Evolutionary conservation across 2,797 vertebrate species (phyloP).

Genomic region (Ibycter americanus): DNA sequence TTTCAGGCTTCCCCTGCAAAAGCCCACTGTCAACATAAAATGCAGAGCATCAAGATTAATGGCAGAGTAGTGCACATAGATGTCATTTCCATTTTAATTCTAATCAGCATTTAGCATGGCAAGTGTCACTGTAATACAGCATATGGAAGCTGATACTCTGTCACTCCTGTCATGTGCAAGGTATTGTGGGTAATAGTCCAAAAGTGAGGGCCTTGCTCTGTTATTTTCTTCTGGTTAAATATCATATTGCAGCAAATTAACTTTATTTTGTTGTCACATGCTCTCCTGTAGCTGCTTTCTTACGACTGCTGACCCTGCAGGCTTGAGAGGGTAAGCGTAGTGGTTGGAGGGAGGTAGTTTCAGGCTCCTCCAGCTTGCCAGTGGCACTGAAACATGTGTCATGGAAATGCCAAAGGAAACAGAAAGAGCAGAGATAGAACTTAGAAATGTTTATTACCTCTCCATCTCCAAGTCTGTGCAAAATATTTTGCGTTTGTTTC

Average conservation of each 20-base stretch:
- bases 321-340: background rate
- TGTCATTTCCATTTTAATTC: conserved; percentile 68
- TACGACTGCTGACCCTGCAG: background rate
- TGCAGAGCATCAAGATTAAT: conserved; percentile 45
- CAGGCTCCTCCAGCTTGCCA: background rate
- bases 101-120: conserved; percentile 44
- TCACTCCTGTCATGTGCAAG: conserved; percentile 25
- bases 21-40: conserved; percentile 47
- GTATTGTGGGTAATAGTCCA: conserved; percentile 33
- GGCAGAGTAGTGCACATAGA: conserved; percentile 51
- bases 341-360: background rate
- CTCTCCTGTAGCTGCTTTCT: background rate
- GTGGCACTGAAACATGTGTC: background rate
- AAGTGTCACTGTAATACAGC: conserved; percentile 58
- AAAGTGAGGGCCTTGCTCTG: background rate
- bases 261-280: conserved; percentile 43
- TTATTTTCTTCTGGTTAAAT: conserved; percentile 46
- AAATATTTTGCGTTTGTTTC: background rate
- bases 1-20: background rate
- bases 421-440: background rate
- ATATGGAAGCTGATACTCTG: conserved; percentile 56
- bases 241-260: conserved; percentile 43
- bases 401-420: background rate
- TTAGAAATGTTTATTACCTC: background rate
- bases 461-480: background rate